A percentile compares a stretch with the other conserved stretches of the same genome.
Conservation (phyloP, 2,113 vertebrate species). For the Ranitomeya imitator region DNA sequence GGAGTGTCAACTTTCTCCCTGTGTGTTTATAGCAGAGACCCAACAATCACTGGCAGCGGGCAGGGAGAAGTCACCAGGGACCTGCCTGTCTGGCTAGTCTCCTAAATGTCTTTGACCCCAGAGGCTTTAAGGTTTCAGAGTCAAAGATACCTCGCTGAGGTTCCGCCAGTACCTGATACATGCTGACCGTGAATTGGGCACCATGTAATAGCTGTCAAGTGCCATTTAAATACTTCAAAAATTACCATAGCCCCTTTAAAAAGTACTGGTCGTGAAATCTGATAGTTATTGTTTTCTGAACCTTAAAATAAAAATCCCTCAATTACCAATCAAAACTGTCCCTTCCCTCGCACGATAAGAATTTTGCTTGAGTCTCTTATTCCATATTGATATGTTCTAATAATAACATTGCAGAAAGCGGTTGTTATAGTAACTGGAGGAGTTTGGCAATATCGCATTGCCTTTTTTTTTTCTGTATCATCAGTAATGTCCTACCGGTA, state of each 20-base stretch:
- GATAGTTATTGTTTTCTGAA: background rate
- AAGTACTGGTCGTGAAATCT: background rate
- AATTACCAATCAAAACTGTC: background rate
- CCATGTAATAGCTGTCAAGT: too few relatives aligned
- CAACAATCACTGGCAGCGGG: too few relatives aligned
- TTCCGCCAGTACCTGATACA: too few relatives aligned
- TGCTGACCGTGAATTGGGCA: too few relatives aligned
- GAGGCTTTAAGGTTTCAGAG: too few relatives aligned
- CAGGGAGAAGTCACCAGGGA: too few relatives aligned
- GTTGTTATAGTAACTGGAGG: slow-evolving; percentile 35
- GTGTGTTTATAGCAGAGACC: too few relatives aligned
- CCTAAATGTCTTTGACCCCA: too few relatives aligned
- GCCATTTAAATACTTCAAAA: background rate
- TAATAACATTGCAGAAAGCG: slow-evolving; percentile 46
- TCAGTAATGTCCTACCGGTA: slow-evolving; percentile 35
- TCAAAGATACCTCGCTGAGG: too few relatives aligned
- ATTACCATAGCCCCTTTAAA: background rate
- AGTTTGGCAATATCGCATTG: slow-evolving; percentile 15
- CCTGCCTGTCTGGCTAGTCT: too few relatives aligned
- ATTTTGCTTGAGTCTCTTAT: slow-evolving; percentile 32
- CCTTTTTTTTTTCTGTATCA: slow-evolving; percentile 26
- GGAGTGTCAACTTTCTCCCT: too few relatives aligned
- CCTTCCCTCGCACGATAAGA: background rate
- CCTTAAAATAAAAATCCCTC: background rate
- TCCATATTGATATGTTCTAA: slow-evolving; percentile 44